Evolutionary conservation across 1,140 invertebrate genomes (phyloP), one percentile per base, ranked within the genome.

Genomic region (Argopecten irradians): DNA sequence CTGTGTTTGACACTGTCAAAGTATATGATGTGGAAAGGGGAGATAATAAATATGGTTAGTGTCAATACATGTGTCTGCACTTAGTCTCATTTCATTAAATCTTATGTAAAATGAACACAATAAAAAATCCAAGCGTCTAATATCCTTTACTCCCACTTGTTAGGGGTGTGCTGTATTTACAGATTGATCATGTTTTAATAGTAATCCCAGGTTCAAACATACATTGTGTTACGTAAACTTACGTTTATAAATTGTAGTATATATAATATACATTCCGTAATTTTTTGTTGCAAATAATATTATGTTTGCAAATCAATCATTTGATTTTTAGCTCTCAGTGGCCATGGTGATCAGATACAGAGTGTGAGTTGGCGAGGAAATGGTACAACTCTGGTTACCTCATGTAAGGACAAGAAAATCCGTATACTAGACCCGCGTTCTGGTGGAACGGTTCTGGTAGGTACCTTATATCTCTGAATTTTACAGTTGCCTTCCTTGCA

Each of bases 1-100:
- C 97, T 22, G 97, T 97, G 0, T 97, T 97, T 83, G 97, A 97
- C 19, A 97, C 97, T 92, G 95, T 99, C 34, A 97, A 97, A n/a
- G 93, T 99, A 19, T 99, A 98, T 97, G 98, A 99, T 95, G 96
- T 99, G 88, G 96, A 97, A 19, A 32, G 34, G 35, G 46, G 82
- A 16, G 46, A 89, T 83, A 89, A 92, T 85, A 90, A 89, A 36
- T 88, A 35, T 85, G 84, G 92, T 92, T 87, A 41, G 90, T 88
- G 14, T 34, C 39, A 86, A 22, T 1, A 28, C n/a, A n/a, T n/a
- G n/a, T n/a, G 34, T 86, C 41, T 43, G 43, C 34, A 82, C 82
- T 28, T 34, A 36, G 16, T 22, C 36, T 36, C 11, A 39, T 39
- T 36, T 39, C n/a, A n/a, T n/a, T n/a, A n/a, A n/a, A n/a, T n/a